A percentile compares a stretch with the other conserved stretches of the same genome.
phyloP scores from a whole-genome alignment of 2,888 invertebrate species.

The Hyposoter dolosus region DNA sequence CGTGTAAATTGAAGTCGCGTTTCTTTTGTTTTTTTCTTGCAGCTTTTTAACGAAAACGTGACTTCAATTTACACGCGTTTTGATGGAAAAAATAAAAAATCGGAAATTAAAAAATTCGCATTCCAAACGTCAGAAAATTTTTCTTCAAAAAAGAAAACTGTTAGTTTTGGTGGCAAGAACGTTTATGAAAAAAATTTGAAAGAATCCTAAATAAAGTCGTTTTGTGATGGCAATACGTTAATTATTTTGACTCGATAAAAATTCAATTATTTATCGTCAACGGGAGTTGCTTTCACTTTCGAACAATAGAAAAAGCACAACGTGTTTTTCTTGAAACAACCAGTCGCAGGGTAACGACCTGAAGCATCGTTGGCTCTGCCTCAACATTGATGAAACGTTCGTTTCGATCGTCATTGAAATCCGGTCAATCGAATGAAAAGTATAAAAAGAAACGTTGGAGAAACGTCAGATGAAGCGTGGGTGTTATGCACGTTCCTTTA shows the following conservation, averaged over 20 bases:
- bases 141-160: too few relatives aligned
- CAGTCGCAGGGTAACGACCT: slow-evolving; percentile 16
- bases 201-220: too few relatives aligned
- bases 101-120: too few relatives aligned
- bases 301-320: neutral
- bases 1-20: too few relatives aligned
- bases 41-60: too few relatives aligned
- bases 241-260: neutral
- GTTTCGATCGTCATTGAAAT: slow-evolving; percentile 44
- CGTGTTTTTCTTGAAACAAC: neutral
- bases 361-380: slow-evolving; percentile 29
- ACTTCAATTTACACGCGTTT: too few relatives aligned
- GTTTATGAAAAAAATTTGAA: too few relatives aligned
- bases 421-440: slow-evolving; percentile 6
- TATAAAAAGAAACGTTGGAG: slow-evolving; percentile 47
- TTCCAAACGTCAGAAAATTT: too few relatives aligned
- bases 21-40: too few relatives aligned
- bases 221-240: too few relatives aligned
- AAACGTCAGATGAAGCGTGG: slow-evolving; percentile 59
- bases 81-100: too few relatives aligned
- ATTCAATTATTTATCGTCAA: neutral
- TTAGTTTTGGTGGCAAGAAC: too few relatives aligned
- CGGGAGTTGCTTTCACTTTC: neutral
- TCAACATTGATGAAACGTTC: slow-evolving; percentile 38
- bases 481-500: slow-evolving; percentile 42